Evolutionary conservation across 1,140 invertebrate species (phyloP).

Genomic region (Dysdera silvatica): DNA sequence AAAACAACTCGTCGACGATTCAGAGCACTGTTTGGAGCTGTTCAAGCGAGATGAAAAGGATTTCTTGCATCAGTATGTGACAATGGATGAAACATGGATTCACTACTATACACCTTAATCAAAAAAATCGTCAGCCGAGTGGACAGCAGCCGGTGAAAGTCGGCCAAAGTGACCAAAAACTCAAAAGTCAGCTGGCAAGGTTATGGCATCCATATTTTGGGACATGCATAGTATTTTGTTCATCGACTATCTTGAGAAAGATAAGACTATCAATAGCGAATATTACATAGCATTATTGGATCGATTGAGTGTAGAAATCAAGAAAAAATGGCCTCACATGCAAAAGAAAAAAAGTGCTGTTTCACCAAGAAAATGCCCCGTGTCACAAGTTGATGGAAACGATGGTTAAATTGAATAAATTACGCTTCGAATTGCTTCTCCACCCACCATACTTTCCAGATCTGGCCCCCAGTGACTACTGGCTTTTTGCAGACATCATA

Average conservation of each 20-base stretch:
- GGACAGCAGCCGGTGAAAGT: neutral
- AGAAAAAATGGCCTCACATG: constrained; percentile 2
- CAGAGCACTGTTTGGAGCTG: neutral
- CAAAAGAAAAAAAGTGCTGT: constrained; percentile 12
- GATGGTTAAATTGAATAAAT: constrained; percentile 8
- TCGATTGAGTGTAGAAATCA: constrained; percentile 4
- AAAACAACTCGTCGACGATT: constrained; percentile 1
- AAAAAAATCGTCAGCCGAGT: constrained; percentile 4
- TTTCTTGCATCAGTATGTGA: constrained; percentile 5
- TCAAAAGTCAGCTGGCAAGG: neutral
- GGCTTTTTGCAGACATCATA: neutral
- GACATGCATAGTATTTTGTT: neutral
- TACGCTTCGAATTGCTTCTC: constrained; percentile 1
- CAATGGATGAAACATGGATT: constrained; percentile 6
- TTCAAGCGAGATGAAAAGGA: constrained; percentile 7
- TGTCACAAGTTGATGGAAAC: constrained; percentile 7
- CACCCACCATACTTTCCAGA: constrained; percentile 42
- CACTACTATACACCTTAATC: neutral
- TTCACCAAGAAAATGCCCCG: constrained; percentile 1
- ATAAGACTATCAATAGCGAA: neutral
- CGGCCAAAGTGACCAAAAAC: neutral
- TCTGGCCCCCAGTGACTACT: constrained; percentile 38
- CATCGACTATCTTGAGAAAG: neutral
- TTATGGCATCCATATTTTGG: neutral
- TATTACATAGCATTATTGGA: constrained; percentile 3